Conservation (phyloP, 2,113 vertebrate genomes). For the Oriolus oriolus region DNA sequence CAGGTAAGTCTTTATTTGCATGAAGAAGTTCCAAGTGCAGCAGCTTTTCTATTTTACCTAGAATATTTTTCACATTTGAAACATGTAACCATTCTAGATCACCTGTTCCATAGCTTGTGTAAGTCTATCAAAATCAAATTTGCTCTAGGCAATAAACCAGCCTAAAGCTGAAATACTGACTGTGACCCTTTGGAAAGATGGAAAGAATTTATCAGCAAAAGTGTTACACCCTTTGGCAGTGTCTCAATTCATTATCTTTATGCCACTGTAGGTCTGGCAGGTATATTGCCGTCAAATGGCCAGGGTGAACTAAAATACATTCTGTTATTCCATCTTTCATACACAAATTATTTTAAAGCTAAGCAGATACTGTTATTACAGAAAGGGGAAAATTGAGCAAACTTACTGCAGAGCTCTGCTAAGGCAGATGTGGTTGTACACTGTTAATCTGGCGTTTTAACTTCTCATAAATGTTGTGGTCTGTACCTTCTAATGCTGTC, state of each 20-base stretch:
- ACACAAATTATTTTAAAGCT: background rate
- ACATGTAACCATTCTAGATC: background rate
- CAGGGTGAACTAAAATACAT: background rate
- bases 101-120: background rate
- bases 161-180: background rate
- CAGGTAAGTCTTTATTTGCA: slow-evolving; percentile 12
- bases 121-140: slow-evolving; percentile 31
- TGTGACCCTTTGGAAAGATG: background rate
- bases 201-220: background rate
- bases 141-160: slow-evolving; percentile 15
- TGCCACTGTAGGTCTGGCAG: background rate
- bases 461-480: background rate
- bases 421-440: background rate
- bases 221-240: background rate
- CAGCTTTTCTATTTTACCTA: slow-evolving; percentile 16
- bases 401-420: background rate
- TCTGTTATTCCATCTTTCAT: background rate
- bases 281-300: background rate
- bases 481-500: background rate
- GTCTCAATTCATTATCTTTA: slow-evolving; percentile 10
- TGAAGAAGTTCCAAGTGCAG: background rate
- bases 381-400: background rate
- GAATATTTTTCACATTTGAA: slow-evolving; percentile 3
- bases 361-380: background rate
- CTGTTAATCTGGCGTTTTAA: background rate